phyloP scores from a whole-genome alignment of 92 coral and sea anemone genomes.

The Isaurus tuberculatus region DNA sequence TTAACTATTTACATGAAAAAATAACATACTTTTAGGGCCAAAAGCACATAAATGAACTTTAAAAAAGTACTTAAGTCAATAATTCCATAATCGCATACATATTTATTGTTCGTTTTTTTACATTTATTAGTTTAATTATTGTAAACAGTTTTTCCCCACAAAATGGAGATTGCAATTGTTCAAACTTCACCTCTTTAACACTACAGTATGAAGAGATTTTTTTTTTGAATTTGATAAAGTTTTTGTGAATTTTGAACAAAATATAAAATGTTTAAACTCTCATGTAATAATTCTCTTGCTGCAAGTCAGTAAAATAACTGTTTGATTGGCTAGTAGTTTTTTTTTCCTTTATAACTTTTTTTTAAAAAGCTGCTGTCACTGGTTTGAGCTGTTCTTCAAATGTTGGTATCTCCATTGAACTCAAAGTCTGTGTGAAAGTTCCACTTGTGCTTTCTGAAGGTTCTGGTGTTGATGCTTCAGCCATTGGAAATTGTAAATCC shows the following conservation, averaged over 20 bases:
- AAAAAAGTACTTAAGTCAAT: no score
- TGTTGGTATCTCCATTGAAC: slow-evolving; percentile 94
- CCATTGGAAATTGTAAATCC: slow-evolving; percentile 67
- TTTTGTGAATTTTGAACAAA: not conserved
- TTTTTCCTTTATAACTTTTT: not conserved
- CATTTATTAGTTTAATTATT: not conserved
- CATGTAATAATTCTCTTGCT: not conserved
- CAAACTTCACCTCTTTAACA: not conserved
- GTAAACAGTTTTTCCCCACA: not conserved
- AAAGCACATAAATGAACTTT: no score
- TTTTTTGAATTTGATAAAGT: not conserved
- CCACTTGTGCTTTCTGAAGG: slow-evolving; percentile 64
- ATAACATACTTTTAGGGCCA: no score
- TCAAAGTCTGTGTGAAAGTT: slow-evolving; percentile 71
- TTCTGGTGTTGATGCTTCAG: slow-evolving; percentile 92
- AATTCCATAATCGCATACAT: no score
- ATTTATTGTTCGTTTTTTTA: no score
- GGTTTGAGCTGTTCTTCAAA: slow-evolving; percentile 98
- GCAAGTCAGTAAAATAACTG: not conserved
- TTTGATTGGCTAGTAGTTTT: no score
- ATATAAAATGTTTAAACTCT: not conserved
- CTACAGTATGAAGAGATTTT: not conserved
- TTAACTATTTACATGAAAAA: no score
- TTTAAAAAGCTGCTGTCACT: slow-evolving; percentile 65
- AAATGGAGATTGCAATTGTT: not conserved